Base-by-base conservation (phyloP, 2,113 vertebrate species). In the Tonatia bakeri region DNA sequence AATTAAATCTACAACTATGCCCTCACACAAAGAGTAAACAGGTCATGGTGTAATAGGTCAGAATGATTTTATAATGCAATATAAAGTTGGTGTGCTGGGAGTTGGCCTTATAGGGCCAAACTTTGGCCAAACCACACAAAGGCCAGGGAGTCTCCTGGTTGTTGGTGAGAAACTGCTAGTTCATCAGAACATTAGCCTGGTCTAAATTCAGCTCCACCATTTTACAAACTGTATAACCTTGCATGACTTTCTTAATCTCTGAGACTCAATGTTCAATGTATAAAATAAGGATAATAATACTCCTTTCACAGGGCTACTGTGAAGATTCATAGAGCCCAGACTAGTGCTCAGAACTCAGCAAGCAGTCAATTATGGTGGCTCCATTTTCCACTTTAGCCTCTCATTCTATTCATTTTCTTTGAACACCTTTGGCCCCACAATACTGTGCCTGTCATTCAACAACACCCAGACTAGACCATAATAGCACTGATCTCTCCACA, bases 1-100 rank as follows among this genome's bases (percentile, higher is more conserved):
- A 94, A 89, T 97, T 75, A 91, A 94, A 83, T 75, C 69, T 86
- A 79, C 13, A 81, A 64, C 50, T 85, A 64, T 36, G 26, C 20
- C 50, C 9, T 31, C 77, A 54, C 36, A 45, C 12, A 47, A 94
- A 54, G 86, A 90, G 72, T 11, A 81, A 83, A 72, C 45, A 67
- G 38, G 56, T 79, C 69, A 76, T 76, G 56, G 64, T 87, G 43
- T 73, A 82, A 67, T 6, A 19, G 47, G n/a, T n/a, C 38, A 87
- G 43, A 67, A 73, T 73, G 45, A 36, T 81, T 82, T 96, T 64
- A 56, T 79, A 47, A 91, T 28, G 47, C 43, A 75, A 79, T 69
- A 43, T 12, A 24, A 84, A 93, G 47, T 50, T 36, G 26, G 50
- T 52, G 69, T 50, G 4, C 56, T 88, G 56, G 56, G 67, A 73